Conservation (phyloP, 2,797 vertebrate genomes). For the Knipowitschia caucasica region DNA sequence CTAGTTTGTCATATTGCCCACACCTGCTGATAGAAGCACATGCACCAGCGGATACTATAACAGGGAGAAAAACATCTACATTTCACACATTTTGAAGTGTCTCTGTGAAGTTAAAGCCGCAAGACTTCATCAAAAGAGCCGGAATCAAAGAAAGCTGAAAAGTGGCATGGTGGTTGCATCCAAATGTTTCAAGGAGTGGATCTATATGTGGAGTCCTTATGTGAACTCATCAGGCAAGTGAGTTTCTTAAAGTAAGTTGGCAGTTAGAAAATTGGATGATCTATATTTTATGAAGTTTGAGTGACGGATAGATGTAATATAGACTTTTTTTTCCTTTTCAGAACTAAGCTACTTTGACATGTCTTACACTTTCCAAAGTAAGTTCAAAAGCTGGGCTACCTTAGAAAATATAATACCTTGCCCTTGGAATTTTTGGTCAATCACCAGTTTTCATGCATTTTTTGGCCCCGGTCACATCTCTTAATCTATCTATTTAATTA, state of each 20-base stretch:
- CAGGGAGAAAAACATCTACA: background rate
- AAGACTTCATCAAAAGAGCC: constrained; percentile 36
- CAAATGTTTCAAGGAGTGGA: background rate
- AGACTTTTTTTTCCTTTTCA: background rate
- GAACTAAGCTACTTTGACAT: background rate
- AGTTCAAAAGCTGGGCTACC: too few relatives aligned
- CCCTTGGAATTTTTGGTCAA: too few relatives aligned
- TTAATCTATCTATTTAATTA: too few relatives aligned
- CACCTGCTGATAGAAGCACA: background rate
- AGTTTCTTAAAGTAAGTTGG: background rate
- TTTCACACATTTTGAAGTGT: constrained; percentile 37
- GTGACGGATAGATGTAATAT: background rate
- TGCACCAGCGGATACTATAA: too few relatives aligned
- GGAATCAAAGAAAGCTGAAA: constrained; percentile 32
- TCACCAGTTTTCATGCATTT: too few relatives aligned
- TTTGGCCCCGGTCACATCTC: too few relatives aligned
- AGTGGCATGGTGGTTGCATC: background rate
- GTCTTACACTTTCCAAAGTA: background rate
- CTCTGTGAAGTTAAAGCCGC: constrained; percentile 27
- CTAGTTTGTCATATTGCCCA: too few relatives aligned
- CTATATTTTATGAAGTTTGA: constrained; percentile 1
- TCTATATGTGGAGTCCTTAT: constrained; percentile 7
- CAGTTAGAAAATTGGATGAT: background rate
- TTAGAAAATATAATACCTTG: too few relatives aligned
- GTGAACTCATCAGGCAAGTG: background rate